phyloP scores from a whole-genome alignment of 2,888 invertebrate species.

The Leucania comma region DNA sequence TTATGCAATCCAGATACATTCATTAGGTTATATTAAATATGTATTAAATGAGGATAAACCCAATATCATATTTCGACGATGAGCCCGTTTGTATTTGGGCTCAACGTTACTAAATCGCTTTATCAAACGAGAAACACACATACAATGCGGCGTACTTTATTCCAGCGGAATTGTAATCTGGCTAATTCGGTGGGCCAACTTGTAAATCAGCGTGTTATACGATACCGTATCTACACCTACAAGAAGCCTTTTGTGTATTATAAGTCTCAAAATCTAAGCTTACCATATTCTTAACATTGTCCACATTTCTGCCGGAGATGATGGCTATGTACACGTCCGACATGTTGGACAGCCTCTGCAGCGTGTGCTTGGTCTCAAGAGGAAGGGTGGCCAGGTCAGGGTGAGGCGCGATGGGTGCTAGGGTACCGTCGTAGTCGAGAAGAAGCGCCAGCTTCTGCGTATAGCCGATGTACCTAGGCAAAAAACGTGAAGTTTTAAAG shows the following conservation, averaged over 20 bases:
- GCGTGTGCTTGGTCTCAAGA: constrained; percentile 95
- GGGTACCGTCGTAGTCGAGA: constrained; percentile 96
- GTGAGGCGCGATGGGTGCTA: constrained; percentile 97
- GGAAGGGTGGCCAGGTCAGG: constrained; percentile 97
- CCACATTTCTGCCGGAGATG: constrained; percentile 96
- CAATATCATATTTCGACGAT: background rate
- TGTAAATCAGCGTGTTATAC: too few species aligned
- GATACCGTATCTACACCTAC: too few species aligned
- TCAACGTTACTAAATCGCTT: too few species aligned
- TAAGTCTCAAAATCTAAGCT: too few species aligned
- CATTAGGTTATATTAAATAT: background rate
- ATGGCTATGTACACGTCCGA: constrained; percentile 97
- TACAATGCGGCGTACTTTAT: too few species aligned
- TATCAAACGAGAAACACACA: too few species aligned
- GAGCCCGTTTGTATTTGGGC: too few species aligned
- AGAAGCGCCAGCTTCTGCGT: constrained; percentile 96
- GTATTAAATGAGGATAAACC: background rate
- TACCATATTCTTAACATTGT: constrained; percentile 97
- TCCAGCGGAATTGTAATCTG: too few species aligned
- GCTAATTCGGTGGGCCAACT: too few species aligned
- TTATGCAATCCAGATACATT: background rate
- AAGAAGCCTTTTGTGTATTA: too few species aligned
- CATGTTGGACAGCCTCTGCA: constrained; percentile 95
- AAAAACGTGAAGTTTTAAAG: constrained; percentile 37
- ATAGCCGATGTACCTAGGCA: constrained; percentile 94